Conservation (phyloP, 1,140 invertebrate species). For the Dendrolimus punctatus region DNA sequence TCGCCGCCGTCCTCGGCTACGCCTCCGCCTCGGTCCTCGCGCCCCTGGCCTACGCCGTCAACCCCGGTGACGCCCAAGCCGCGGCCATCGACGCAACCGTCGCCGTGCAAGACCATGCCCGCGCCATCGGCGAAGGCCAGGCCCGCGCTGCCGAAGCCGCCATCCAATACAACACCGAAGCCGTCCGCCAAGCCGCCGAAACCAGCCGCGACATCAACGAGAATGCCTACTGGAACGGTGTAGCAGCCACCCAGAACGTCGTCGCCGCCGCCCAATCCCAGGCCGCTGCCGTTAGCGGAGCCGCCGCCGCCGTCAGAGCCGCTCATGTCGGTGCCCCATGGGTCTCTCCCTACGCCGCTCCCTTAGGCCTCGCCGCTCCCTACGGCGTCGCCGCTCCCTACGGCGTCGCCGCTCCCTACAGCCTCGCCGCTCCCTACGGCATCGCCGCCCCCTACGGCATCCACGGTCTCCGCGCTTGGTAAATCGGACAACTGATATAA, state of each 20-base stretch:
- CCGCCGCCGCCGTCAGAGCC: constrained; percentile 48
- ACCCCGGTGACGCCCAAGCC: constrained; percentile 53
- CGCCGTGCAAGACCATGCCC: constrained; percentile 43
- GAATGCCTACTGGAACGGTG: constrained; percentile 57
- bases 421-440: constrained; percentile 24
- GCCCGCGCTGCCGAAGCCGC: constrained; percentile 51
- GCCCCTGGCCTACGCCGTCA: constrained; percentile 40
- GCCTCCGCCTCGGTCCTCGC: constrained; percentile 48
- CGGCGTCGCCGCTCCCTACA: constrained; percentile 27
- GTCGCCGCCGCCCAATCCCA: constrained; percentile 74
- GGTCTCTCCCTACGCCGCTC: constrained; percentile 26
- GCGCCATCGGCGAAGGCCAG: constrained; percentile 45
- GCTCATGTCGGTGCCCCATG: constrained; percentile 36
- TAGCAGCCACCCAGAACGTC: constrained; percentile 66
- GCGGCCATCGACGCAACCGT: constrained; percentile 55
- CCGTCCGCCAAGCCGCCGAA: constrained; percentile 39
- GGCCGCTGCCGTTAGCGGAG: constrained; percentile 43
- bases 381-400: constrained; percentile 24
- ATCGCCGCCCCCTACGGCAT: constrained; percentile 27
- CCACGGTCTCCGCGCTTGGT: constrained; percentile 48
- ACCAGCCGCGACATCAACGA: constrained; percentile 50
- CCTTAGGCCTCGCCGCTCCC: constrained; percentile 10
- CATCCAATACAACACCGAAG: constrained; percentile 32
- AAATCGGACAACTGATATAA: constrained; percentile 30
- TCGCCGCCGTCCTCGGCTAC: constrained; percentile 61